Conservation (phyloP, 2,888 invertebrate species). For the Pachydiplax longipennis region DNA sequence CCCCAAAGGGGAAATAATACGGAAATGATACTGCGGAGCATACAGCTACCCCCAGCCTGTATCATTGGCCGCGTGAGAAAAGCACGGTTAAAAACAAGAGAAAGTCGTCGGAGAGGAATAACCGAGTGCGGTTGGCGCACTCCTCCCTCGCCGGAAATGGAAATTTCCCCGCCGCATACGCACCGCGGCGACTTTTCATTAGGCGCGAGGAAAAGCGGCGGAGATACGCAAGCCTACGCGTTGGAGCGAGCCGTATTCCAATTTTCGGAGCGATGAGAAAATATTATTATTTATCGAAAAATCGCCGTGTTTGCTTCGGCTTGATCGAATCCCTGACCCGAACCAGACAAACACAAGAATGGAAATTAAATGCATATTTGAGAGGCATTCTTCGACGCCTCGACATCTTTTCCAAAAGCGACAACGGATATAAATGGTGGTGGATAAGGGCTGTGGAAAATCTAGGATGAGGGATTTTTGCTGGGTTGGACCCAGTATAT, state of each 20-base stretch:
- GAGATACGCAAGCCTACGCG: background rate
- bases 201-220: background rate
- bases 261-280: background rate
- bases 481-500: background rate
- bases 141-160: background rate
- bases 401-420: background rate
- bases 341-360: background rate
- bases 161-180: background rate
- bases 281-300: background rate
- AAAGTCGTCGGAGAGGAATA: background rate
- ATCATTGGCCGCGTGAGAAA: too few relatives aligned
- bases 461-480: background rate
- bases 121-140: background rate
- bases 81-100: background rate
- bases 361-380: background rate
- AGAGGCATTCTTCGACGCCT: background rate
- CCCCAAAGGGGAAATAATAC: too few relatives aligned
- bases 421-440: background rate
- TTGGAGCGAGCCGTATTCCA: background rate
- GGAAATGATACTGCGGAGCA: too few relatives aligned
- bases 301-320: background rate
- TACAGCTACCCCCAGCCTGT: too few relatives aligned
- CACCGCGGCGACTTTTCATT: background rate
- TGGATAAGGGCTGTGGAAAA: background rate
- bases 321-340: background rate